phyloP scores from a whole-genome alignment of 2,888 invertebrate species.

The Onchidella celtica region DNA sequence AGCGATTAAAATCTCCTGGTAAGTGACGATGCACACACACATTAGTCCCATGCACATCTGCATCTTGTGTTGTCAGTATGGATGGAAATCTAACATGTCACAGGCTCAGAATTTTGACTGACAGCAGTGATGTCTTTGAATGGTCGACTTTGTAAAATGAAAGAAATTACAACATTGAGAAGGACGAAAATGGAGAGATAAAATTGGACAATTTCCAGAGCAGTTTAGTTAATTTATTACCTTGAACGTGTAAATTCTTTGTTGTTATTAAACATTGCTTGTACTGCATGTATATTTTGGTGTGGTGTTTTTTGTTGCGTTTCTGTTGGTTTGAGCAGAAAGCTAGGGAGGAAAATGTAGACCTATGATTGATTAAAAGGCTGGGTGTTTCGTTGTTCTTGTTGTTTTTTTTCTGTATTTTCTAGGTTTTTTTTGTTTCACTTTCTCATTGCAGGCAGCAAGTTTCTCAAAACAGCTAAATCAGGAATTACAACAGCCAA shows the following conservation, averaged over 20 bases:
- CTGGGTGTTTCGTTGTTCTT: neutral
- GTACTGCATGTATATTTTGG: constrained; percentile 4
- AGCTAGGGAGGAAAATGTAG: neutral
- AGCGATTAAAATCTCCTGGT: constrained; percentile 43
- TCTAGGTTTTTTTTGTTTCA: neutral
- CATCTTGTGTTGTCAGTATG: too few species aligned
- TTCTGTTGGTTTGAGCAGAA: neutral
- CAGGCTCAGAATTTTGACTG: too few species aligned
- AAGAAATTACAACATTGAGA: too few species aligned
- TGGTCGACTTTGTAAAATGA: too few species aligned
- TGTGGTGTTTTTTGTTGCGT: constrained; percentile 18
- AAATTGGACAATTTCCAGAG: too few species aligned
- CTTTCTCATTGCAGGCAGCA: constrained; percentile 5
- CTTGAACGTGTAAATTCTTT: constrained; percentile 2
- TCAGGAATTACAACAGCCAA: neutral
- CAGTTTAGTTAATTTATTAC: too few species aligned
- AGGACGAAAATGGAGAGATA: too few species aligned
- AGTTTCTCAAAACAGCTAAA: neutral
- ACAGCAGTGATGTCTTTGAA: too few species aligned
- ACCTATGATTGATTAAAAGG: too few species aligned
- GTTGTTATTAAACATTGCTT: constrained; percentile 12
- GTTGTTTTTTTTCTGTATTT: neutral
- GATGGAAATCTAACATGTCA: too few species aligned
- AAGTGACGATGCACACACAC: constrained; percentile 2
- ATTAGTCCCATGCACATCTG: too few species aligned